Evolutionary conservation across 2,797 vertebrate species (phyloP), one percentile per base, ranked within the genome.

Genomic region (Myripristis jacobus): DNA sequence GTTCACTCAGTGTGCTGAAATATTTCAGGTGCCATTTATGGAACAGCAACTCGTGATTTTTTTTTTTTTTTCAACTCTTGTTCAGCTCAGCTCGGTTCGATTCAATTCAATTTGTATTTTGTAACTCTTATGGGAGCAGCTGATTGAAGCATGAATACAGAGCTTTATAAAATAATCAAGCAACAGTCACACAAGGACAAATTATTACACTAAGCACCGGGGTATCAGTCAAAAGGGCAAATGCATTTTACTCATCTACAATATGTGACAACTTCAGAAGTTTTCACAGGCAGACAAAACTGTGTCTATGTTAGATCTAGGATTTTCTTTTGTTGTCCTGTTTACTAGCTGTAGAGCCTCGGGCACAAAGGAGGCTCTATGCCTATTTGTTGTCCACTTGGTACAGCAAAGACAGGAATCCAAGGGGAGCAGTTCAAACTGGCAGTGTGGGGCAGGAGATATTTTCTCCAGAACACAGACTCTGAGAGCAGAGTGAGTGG

Each of bases 401-500:
- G 55, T 65, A 74, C 46, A 73, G 71, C 56, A 66, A 67, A 87
- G 80, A 87, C 67, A 75, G 75, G 71, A 79, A 85, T 68, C 80
- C 76, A 55, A 63, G 65, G 83, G 83, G 76, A 86, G 75, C 47
- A 65, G 72, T 75, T 82, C 46, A 79, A 69, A 72, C 74, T 68
- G 71, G 71, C 75, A 80, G 76, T 29, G 22, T 55, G 61, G 82
- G 66, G 71, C 82, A 66, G 68, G 65, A 82, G 85, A 84, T 88
- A 82, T 89, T 84, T 88, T 88, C 82, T 84, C 76, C 79, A 66
- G 63, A 79, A 71, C 65, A 75, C n/a, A 77, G 70, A 57, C 66
- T 81, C 69, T 36, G 25, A 52, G 75, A 89, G 79, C 83, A 82
- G 63, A 82, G 73, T 70, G 88, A 84, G 85, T 91, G 79, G 87